Percentiles rank a stretch among this genome's conserved stretches.
These are phyloP conservation scores for Thrips palmi DNA, from an alignment of 1,140 invertebrate species.

Conservation along the genomic window DNA sequence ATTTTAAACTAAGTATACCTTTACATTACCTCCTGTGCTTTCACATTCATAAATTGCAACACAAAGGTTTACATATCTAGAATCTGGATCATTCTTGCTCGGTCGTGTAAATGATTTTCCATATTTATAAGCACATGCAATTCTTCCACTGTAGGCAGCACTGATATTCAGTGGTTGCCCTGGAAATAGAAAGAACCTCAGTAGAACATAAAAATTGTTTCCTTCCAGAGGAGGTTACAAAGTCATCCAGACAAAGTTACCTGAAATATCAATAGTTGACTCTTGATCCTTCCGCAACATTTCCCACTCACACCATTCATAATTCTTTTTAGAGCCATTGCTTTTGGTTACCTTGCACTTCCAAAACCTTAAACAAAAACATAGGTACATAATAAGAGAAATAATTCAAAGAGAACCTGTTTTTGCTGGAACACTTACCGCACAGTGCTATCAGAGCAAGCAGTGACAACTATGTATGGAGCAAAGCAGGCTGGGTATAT, in stretches of 20 bases:
- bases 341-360: conserved; percentile 48
- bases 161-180: conserved; percentile 82
- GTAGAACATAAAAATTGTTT: conserved; percentile 1
- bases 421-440: conserved; percentile 23
- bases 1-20: conserved; percentile 2
- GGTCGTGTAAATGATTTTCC: conserved; percentile 68
- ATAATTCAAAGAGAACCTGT: background rate
- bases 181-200: conserved; percentile 16
- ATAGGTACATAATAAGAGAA: conserved; percentile 7
- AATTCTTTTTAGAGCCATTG: conserved; percentile 34
- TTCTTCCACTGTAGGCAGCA: conserved; percentile 89
- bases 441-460: conserved; percentile 72
- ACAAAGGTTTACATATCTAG: conserved; percentile 78
- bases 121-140: conserved; percentile 91
- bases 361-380: conserved; percentile 43
- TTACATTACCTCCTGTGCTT: conserved; percentile 73
- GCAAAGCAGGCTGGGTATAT: conserved; percentile 97
- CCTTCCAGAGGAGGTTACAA: conserved; percentile 2
- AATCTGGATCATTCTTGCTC: conserved; percentile 55
- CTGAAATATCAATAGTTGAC: conserved; percentile 71
- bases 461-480: conserved; percentile 87
- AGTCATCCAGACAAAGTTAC: conserved; percentile 21
- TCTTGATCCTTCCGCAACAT: conserved; percentile 68
- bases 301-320: conserved; percentile 76
- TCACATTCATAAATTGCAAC: conserved; percentile 99